Evolutionary conservation across 2,797 vertebrate species (phyloP).

Genomic region (Sciurus vulgaris): DNA sequence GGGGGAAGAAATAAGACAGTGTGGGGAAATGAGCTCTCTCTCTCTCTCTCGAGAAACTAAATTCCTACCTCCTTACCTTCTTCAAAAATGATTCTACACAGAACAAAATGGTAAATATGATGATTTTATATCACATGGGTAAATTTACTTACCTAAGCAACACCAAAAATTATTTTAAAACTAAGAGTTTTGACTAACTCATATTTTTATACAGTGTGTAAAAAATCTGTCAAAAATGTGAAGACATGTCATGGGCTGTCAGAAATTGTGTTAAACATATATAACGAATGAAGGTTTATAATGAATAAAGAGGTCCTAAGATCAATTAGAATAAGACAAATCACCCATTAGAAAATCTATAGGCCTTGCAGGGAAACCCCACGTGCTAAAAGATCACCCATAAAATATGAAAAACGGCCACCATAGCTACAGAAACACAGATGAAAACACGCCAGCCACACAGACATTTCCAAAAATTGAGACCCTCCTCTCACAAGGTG

Average conservation of each 20-base stretch:
- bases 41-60: neutral
- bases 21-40: neutral
- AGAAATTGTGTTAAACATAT: neutral
- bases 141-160: neutral
- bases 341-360: too few relatives aligned
- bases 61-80: neutral
- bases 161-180: neutral
- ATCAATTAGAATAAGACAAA: neutral
- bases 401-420: too few relatives aligned
- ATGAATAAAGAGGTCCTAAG: neutral
- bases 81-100: neutral
- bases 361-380: neutral
- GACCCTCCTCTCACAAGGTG: too few relatives aligned
- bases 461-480: too few relatives aligned
- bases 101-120: neutral
- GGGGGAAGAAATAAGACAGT: neutral
- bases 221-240: neutral
- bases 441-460: too few relatives aligned
- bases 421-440: too few relatives aligned
- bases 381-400: neutral
- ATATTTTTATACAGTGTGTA: neutral
- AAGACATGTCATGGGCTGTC: neutral
- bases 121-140: neutral
- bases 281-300: neutral
- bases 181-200: neutral